These are phyloP conservation scores for Endotricha flammealis DNA, from an alignment of 2,888 invertebrate genomes.

Conservation along the genomic window DNA sequence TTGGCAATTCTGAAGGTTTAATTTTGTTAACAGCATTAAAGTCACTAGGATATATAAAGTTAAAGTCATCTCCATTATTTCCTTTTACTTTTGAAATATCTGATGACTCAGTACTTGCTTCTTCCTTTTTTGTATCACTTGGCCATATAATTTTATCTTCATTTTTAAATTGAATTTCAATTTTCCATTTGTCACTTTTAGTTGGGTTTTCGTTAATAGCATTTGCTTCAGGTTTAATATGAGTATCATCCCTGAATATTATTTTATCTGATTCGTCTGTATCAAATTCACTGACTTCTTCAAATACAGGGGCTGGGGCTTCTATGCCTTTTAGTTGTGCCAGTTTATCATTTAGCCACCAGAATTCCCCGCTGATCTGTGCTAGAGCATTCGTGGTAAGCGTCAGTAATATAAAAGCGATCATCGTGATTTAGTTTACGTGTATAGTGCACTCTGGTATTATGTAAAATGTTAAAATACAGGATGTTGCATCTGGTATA, in stretches of 20 bases:
- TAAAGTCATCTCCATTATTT: slow-evolving; percentile 31
- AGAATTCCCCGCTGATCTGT: slow-evolving; percentile 62
- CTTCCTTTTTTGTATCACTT: slow-evolving; percentile 13
- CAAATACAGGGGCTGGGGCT: slow-evolving; percentile 43
- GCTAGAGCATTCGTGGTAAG: slow-evolving; percentile 32
- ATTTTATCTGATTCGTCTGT: slow-evolving; percentile 57
- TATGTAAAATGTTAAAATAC: slow-evolving; percentile 37
- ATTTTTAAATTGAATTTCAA: slow-evolving; percentile 23
- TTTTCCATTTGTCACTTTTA: slow-evolving; percentile 13
- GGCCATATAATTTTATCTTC: slow-evolving; percentile 26
- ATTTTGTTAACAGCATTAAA: slow-evolving; percentile 13
- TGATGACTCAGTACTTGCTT: neutral
- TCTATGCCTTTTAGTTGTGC: slow-evolving; percentile 34
- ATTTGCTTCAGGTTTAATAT: slow-evolving; percentile 3
- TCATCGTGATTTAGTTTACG: slow-evolving; percentile 34
- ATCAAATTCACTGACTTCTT: slow-evolving; percentile 48
- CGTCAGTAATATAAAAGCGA: slow-evolving; percentile 28
- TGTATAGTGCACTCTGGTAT: slow-evolving; percentile 26
- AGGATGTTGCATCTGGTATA: slow-evolving; percentile 54
- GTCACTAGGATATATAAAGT: slow-evolving; percentile 39
- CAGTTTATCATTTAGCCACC: slow-evolving; percentile 60
- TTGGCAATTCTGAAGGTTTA: slow-evolving; percentile 11
- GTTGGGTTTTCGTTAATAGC: neutral
- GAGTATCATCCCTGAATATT: slow-evolving; percentile 41
- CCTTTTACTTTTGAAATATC: slow-evolving; percentile 4